Conservation (phyloP, 2,888 invertebrate species). For the Falcaria lacertinaria region DNA sequence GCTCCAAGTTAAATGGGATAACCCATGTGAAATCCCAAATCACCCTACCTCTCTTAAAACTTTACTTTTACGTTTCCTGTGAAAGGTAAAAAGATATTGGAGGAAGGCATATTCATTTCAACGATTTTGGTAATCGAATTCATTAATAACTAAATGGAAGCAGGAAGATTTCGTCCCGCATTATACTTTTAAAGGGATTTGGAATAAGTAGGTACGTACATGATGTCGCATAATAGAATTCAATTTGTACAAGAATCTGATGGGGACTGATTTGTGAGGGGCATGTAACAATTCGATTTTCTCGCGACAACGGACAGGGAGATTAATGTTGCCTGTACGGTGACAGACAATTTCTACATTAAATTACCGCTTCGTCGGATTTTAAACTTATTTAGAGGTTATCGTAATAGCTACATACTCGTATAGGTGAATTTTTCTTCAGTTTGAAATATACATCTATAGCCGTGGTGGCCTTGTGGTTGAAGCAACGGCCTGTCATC, state of each 20-base stretch:
- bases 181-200: not conserved
- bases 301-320: conserved; percentile 1
- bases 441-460: no score
- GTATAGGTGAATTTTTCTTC: no score
- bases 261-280: conserved; percentile 16
- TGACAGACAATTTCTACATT: not conserved
- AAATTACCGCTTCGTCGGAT: not conserved
- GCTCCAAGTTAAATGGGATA: no score
- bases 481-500: no score
- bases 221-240: conserved; percentile 8
- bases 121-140: not conserved
- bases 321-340: not conserved
- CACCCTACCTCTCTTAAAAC: no score
- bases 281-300: conserved; percentile 21
- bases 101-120: not conserved
- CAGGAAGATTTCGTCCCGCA: not conserved
- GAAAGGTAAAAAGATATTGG: not conserved
- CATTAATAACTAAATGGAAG: not conserved
- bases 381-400: not conserved
- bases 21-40: no score
- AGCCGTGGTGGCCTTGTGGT: no score
- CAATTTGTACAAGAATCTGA: conserved; percentile 16
- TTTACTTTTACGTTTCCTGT: no score
- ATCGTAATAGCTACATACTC: no score
- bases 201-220: conserved; percentile 3